phyloP scores from a whole-genome alignment of 2,888 invertebrate species.

The Cantharis nigra region DNA sequence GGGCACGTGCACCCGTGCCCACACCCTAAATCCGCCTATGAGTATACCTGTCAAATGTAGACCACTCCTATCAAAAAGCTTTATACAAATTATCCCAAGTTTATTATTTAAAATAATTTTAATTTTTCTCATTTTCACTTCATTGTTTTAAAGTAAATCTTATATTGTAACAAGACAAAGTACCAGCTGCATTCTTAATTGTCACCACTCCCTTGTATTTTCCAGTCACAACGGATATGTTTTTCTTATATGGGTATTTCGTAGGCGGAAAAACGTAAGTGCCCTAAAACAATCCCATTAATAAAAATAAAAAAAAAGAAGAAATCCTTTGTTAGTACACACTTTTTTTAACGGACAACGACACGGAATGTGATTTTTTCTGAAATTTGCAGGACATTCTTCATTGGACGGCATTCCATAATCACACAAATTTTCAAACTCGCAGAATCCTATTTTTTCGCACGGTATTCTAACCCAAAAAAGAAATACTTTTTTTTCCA shows the following conservation, averaged over 20 bases:
- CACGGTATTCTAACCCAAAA: constrained; percentile 40
- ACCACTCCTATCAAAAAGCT: too few relatives aligned
- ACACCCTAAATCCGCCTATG: too few relatives aligned
- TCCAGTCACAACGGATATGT: constrained; percentile 31
- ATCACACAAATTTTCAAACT: constrained; percentile 37
- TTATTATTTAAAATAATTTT: too few relatives aligned
- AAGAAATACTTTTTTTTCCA: constrained; percentile 35
- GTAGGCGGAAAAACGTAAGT: constrained; percentile 38
- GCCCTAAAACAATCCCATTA: constrained; percentile 33
- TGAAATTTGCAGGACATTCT: constrained; percentile 35
- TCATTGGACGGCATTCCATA: constrained; percentile 35
- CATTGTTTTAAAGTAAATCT: too few relatives aligned
- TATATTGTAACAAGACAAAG: constrained; percentile 13
- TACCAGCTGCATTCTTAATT: constrained; percentile 18
- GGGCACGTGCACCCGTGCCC: too few relatives aligned
- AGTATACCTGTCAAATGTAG: too few relatives aligned
- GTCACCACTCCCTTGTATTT: constrained; percentile 33
- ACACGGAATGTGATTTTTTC: constrained; percentile 39
- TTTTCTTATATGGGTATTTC: constrained; percentile 22
- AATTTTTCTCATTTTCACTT: too few relatives aligned
- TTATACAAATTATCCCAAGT: too few relatives aligned
- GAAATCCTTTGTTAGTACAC: background rate
- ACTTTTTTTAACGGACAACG: constrained; percentile 42
- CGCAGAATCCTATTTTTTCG: constrained; percentile 39
- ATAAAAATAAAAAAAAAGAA: constrained; percentile 2